Evolutionary conservation across 2,888 invertebrate genomes (phyloP), one percentile per base, ranked within the genome.

Genomic region (Hyalella azteca): DNA sequence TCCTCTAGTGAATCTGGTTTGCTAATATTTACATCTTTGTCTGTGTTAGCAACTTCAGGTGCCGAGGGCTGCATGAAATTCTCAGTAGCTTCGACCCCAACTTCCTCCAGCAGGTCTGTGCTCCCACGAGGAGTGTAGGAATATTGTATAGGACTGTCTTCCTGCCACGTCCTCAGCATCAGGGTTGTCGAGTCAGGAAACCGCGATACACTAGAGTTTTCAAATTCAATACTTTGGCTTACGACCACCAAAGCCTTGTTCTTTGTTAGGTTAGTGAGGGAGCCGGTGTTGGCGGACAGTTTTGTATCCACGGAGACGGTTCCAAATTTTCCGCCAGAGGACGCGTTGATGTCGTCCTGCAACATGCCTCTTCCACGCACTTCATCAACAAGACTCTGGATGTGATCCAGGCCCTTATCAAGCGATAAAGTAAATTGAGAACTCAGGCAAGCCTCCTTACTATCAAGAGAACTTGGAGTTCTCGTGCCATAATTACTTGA

Each of bases 381-480:
- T 26, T 66, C 82, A 80, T 45, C 82, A 75, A 48, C 79, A 78
- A 22, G 78, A 77, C 41, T 80, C 79, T 50, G 78, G 79, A 82
- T 82, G 73, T 80, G 80, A 77, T 82, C 80, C 4, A 82, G 59
- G 36, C 82, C 82, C 41, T 81, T 78, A 80, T 82, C 82, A 32
- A 82, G 49, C 32, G 82, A 82, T 45, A 78, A 80, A 77, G 80
- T 82, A 22, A 80, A 77, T 50, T 80, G 66, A 66, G 66, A 66
- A 36, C 36, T 36, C 29, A 66, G 22, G 19, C 66, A 66, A 66
- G 36, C 66, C 15, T 45, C 45, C 36, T 19, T 36, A 15, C 36
- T 19, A 15, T 66, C 82, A 73, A 80, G 78, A 26, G 80, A 78
- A 76, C 80, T 78, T 19, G 79, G 59, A 45, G 79, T 66, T 36